These are phyloP conservation scores for Alligator mississippiensis DNA, from an alignment of 2,113 vertebrate genomes.

Conservation along the genomic window DNA sequence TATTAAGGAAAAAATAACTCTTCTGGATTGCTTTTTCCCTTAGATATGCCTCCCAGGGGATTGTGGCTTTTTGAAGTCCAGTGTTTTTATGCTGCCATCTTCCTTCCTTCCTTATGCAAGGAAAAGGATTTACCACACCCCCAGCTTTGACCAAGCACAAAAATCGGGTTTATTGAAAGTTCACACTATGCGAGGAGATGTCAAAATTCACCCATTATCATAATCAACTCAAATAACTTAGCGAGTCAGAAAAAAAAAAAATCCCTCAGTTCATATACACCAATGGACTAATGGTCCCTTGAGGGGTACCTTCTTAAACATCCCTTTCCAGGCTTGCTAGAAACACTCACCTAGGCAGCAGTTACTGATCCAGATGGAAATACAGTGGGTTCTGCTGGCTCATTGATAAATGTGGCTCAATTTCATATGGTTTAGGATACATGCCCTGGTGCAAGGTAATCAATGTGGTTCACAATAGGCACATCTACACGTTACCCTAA, in stretches of 20 bases:
- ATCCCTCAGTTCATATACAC: neutral
- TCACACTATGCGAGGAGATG: neutral
- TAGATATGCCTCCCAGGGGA: too few species aligned
- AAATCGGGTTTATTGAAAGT: neutral
- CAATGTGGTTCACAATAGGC: neutral
- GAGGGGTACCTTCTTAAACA: neutral
- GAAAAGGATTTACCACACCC: neutral
- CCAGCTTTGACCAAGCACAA: neutral
- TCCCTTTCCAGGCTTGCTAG: neutral
- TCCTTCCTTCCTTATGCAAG: too few species aligned
- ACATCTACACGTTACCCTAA: too few species aligned
- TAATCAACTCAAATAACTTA: neutral
- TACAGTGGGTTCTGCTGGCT: neutral
- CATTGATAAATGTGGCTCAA: neutral
- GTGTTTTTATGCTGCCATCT: too few species aligned
- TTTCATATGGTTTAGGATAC: neutral
- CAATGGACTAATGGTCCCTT: neutral
- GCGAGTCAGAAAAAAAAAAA: neutral
- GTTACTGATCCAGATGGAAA: neutral
- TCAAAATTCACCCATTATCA: neutral
- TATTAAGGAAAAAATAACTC: too few species aligned
- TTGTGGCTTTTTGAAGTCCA: too few species aligned
- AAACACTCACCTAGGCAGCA: neutral
- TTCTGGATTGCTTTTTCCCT: too few species aligned
- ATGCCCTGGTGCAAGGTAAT: neutral